Percentiles rank a stretch among this genome's conserved stretches.
These are phyloP conservation scores for Scomber japonicus DNA, from an alignment of 2,113 vertebrate species.

Conservation along the genomic window DNA sequence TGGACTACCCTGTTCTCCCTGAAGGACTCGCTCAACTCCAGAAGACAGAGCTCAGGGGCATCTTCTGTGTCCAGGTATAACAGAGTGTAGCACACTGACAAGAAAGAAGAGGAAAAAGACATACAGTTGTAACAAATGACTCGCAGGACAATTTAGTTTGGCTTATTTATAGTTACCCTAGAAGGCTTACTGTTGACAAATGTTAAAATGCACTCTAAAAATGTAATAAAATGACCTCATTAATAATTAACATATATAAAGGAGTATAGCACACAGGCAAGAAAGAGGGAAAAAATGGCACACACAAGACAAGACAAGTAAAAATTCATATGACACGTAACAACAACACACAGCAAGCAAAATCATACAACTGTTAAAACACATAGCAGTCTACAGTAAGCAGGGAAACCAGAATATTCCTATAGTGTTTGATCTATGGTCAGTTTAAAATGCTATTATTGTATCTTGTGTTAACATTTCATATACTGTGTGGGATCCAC, in stretches of 20 bases:
- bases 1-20: slow-evolving; percentile 91
- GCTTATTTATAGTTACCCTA: background rate
- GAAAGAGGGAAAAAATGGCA: background rate
- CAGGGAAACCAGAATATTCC: background rate
- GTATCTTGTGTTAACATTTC: background rate
- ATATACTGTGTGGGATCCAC: background rate
- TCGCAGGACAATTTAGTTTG: background rate
- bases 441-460: background rate
- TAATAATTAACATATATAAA: background rate
- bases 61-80: slow-evolving; percentile 90
- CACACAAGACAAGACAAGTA: no score
- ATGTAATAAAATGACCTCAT: background rate
- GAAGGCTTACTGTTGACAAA: background rate
- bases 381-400: background rate
- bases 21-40: slow-evolving; percentile 83
- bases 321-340: background rate
- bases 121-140: no score
- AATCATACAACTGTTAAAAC: background rate
- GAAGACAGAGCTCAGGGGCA: slow-evolving; percentile 90
- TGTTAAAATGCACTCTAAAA: no score
- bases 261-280: background rate
- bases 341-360: background rate
- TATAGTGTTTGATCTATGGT: background rate
- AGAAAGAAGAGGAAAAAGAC: no score
- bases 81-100: background rate